Evolutionary conservation across 2,113 vertebrate species (phyloP).

Genomic region (Boleophthalmus pectinirostris): DNA sequence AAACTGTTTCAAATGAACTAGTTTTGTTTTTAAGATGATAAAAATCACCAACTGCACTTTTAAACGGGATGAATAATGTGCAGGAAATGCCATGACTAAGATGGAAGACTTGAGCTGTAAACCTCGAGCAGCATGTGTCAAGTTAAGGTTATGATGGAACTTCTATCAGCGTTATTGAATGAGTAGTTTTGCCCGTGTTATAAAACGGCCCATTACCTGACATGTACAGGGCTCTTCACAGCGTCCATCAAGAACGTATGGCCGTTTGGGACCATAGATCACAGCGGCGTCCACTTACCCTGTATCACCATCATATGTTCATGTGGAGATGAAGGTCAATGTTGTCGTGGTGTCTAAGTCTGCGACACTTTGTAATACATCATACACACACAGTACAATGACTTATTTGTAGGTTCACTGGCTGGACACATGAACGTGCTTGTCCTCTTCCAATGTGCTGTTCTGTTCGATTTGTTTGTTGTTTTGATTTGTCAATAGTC

Average conservation of each 20-base stretch:
- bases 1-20: too few relatives aligned
- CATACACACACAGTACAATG: too few relatives aligned
- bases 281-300: not conserved
- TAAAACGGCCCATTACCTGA: not conserved
- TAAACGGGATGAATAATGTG: too few relatives aligned
- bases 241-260: not conserved
- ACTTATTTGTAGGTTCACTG: too few relatives aligned
- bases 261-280: not conserved
- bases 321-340: conserved; percentile 2
- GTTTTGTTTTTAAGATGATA: not conserved
- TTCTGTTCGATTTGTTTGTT: not conserved
- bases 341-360: not conserved
- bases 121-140: not conserved
- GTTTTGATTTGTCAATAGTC: too few relatives aligned
- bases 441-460: not conserved
- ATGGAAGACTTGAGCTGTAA: not conserved
- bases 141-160: not conserved
- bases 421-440: not conserved
- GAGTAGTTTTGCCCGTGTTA: not conserved
- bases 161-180: not conserved
- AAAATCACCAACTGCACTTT: too few relatives aligned
- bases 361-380: not conserved
- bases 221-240: not conserved
- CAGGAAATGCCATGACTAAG: not conserved
- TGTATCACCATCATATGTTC: not conserved